Evolutionary conservation across 1,140 invertebrate genomes (phyloP).

Genomic region (Arctopsyche grandis): DNA sequence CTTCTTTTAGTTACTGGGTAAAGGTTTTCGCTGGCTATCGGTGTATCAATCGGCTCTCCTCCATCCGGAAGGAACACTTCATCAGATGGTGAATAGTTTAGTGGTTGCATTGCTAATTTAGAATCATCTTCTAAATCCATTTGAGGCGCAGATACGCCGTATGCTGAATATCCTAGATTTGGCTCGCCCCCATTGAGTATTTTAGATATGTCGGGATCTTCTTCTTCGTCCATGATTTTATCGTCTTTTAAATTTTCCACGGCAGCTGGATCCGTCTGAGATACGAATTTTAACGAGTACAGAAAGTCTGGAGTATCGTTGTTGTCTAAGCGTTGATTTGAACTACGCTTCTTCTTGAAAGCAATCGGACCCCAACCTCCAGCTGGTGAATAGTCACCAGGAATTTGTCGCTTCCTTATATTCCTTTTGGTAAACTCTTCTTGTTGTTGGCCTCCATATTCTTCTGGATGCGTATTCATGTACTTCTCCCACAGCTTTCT

Average conservation of each 20-base stretch:
- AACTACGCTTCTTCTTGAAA: slow-evolving; percentile 65
- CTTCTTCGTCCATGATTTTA: slow-evolving; percentile 59
- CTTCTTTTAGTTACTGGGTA: slow-evolving; percentile 74
- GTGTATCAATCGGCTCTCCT: slow-evolving; percentile 55
- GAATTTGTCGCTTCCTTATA: slow-evolving; percentile 58
- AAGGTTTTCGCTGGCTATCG: slow-evolving; percentile 64
- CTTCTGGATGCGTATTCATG: slow-evolving; percentile 58
- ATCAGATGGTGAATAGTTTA: slow-evolving; percentile 64
- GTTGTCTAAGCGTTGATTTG: slow-evolving; percentile 58
- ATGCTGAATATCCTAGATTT: slow-evolving; percentile 54
- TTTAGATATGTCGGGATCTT: slow-evolving; percentile 56
- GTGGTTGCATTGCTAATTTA: slow-evolving; percentile 66
- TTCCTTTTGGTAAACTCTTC: slow-evolving; percentile 63
- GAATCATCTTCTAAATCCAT: slow-evolving; percentile 67
- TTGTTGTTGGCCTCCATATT: slow-evolving; percentile 57
- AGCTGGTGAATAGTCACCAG: slow-evolving; percentile 45
- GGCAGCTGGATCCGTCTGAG: slow-evolving; percentile 48
- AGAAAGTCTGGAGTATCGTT: slow-evolving; percentile 51
- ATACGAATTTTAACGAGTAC: slow-evolving; percentile 52
- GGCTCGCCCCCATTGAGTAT: slow-evolving; percentile 42
- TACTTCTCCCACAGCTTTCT: slow-evolving; percentile 71
- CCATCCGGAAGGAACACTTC: slow-evolving; percentile 60
- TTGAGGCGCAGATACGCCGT: slow-evolving; percentile 60
- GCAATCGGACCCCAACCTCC: slow-evolving; percentile 63
- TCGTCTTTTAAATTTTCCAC: slow-evolving; percentile 57